Conservation (phyloP, 2,888 invertebrate species). For the Caenorhabditis angaria region DNA sequence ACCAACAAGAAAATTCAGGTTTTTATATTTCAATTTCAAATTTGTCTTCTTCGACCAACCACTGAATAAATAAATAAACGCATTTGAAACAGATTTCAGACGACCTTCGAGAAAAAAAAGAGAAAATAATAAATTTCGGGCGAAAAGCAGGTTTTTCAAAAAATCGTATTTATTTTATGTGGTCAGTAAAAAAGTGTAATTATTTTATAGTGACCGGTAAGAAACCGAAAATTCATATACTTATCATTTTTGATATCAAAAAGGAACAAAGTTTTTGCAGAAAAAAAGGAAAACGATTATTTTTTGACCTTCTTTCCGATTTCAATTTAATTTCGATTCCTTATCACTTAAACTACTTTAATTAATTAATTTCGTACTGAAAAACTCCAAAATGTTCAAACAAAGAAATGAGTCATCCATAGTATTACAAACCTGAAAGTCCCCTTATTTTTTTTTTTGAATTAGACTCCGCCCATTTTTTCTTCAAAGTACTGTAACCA, state of each 20-base stretch:
- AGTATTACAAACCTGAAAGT: background rate
- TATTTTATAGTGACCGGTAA: background rate
- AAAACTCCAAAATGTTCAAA: no score
- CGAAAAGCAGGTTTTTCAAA: background rate
- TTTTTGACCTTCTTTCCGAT: no score
- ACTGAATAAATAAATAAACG: background rate
- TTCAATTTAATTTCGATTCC: background rate
- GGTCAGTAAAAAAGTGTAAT: background rate
- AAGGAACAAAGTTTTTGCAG: no score
- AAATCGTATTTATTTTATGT: background rate
- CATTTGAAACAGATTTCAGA: background rate
- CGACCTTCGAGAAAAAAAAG: background rate
- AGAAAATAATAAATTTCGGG: conserved; percentile 18
- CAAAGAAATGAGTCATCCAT: no score
- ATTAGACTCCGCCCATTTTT: background rate
- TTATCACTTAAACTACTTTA: background rate
- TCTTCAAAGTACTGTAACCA: conserved; percentile 40
- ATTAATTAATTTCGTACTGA: no score
- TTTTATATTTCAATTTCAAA: background rate
- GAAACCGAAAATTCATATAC: no score
- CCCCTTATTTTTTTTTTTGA: no score
- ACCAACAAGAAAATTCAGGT: background rate
- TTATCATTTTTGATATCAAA: conserved; percentile 5
- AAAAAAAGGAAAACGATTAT: no score
- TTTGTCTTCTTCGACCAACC: no score